Conservation (phyloP, 2,888 invertebrate species). For the Xestia ashworthii region DNA sequence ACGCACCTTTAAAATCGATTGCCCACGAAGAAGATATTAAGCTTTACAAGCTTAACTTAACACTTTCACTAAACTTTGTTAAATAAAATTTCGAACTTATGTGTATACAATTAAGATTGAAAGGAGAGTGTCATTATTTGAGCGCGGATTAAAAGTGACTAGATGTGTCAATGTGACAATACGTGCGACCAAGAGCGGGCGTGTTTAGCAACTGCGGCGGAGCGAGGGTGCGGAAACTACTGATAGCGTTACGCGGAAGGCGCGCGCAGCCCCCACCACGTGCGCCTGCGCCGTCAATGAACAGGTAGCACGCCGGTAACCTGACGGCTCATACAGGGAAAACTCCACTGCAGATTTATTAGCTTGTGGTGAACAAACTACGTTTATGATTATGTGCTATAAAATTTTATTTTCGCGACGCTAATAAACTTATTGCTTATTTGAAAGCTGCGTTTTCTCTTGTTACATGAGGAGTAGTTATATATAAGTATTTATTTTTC, state of each 20-base stretch:
- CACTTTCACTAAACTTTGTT: slow-evolving; percentile 68
- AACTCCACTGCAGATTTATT: slow-evolving; percentile 67
- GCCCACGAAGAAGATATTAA: slow-evolving; percentile 69
- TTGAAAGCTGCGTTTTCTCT: slow-evolving; percentile 44
- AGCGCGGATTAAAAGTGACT: slow-evolving; percentile 75
- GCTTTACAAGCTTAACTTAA: slow-evolving; percentile 65
- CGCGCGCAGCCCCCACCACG: slow-evolving; percentile 86
- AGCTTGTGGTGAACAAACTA: slow-evolving; percentile 55
- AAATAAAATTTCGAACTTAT: slow-evolving; percentile 64
- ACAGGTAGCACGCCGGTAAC: slow-evolving; percentile 87
- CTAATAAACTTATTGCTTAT: background rate
- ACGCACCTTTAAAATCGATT: slow-evolving; percentile 74
- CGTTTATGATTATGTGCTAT: slow-evolving; percentile 42
- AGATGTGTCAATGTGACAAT: slow-evolving; percentile 82
- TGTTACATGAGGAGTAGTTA: background rate
- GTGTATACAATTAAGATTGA: slow-evolving; percentile 60
- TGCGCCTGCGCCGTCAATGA: slow-evolving; percentile 81
- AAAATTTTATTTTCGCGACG: slow-evolving; percentile 36
- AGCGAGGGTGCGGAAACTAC: slow-evolving; percentile 89
- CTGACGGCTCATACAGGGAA: slow-evolving; percentile 75
- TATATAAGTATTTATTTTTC: background rate
- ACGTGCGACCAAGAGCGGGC: slow-evolving; percentile 89
- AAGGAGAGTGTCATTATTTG: slow-evolving; percentile 66
- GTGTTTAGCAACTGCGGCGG: slow-evolving; percentile 89
- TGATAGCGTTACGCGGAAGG: slow-evolving; percentile 90